phyloP scores from a whole-genome alignment of 2,113 vertebrate genomes.

The Scalopus aquaticus region DNA sequence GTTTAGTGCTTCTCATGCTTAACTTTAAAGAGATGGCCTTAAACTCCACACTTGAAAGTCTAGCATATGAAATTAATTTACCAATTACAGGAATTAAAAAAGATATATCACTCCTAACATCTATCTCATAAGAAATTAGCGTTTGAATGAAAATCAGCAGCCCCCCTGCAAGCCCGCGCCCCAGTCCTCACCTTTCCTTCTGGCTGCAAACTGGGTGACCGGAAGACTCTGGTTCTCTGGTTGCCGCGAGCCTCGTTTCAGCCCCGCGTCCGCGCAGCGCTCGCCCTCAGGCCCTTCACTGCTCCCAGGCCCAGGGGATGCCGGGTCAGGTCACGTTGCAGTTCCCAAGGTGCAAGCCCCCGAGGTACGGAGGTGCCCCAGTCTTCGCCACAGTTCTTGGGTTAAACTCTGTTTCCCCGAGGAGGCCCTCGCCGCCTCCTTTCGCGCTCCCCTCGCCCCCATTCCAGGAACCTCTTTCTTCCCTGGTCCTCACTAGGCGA shows the following conservation, averaged over 20 bases:
- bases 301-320: background rate
- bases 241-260: background rate
- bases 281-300: background rate
- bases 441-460: too few relatives aligned
- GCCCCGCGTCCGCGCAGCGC: background rate
- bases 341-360: background rate
- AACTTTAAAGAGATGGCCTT: conserved; percentile 38
- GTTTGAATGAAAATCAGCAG: background rate
- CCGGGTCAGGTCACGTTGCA: background rate
- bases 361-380: background rate
- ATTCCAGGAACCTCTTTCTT: background rate
- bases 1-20: conserved; percentile 15
- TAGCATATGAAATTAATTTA: conserved; percentile 51
- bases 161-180: background rate
- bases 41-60: conserved; percentile 48
- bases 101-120: background rate
- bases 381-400: background rate
- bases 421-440: background rate
- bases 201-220: background rate
- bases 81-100: background rate
- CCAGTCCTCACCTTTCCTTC: background rate
- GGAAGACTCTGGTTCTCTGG: too few relatives aligned
- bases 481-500: background rate
- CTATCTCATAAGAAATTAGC: background rate
- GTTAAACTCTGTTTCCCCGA: background rate